Percentiles rank a stretch among this genome's conserved stretches.
phyloP scores from a whole-genome alignment of 2,888 invertebrate genomes.

The Thumatha senex region DNA sequence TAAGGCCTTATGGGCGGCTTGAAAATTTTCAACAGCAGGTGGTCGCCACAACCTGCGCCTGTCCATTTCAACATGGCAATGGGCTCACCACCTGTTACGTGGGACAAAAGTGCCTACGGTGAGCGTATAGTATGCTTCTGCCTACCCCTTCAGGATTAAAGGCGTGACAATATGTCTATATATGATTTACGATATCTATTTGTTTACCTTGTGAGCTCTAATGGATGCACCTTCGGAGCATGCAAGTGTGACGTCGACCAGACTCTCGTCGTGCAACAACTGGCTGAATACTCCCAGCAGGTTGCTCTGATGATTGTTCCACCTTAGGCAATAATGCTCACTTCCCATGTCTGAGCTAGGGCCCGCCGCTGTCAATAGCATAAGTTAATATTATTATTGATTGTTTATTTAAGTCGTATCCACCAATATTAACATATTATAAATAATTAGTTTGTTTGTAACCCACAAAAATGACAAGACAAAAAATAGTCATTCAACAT shows the following conservation, averaged over 20 bases:
- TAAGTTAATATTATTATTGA: conserved; percentile 5
- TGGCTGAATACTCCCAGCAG: conserved; percentile 98
- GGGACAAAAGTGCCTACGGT: too few relatives aligned
- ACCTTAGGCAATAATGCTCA: conserved; percentile 99
- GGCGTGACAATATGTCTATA: too few relatives aligned
- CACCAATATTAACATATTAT: background rate
- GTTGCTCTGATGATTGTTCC: conserved; percentile 99
- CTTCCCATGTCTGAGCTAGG: conserved; percentile 98
- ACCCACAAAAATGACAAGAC: too few relatives aligned
- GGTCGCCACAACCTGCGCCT: too few relatives aligned
- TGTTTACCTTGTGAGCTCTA: conserved; percentile 92
- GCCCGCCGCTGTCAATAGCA: conserved; percentile 85
- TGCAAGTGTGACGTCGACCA: conserved; percentile 98
- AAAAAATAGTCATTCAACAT: too few relatives aligned
- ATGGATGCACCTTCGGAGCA: conserved; percentile 97
- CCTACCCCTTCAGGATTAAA: too few relatives aligned
- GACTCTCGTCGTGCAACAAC: conserved; percentile 96
- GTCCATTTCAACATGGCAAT: too few relatives aligned
- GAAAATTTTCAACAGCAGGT: too few relatives aligned
- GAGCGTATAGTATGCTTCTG: too few relatives aligned
- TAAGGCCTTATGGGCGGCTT: too few relatives aligned
- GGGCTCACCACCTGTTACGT: too few relatives aligned
- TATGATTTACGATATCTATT: background rate
- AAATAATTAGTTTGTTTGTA: too few relatives aligned
- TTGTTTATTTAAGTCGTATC: background rate